phyloP scores from a whole-genome alignment of 2,113 vertebrate species.

The Bubo scandiacus region DNA sequence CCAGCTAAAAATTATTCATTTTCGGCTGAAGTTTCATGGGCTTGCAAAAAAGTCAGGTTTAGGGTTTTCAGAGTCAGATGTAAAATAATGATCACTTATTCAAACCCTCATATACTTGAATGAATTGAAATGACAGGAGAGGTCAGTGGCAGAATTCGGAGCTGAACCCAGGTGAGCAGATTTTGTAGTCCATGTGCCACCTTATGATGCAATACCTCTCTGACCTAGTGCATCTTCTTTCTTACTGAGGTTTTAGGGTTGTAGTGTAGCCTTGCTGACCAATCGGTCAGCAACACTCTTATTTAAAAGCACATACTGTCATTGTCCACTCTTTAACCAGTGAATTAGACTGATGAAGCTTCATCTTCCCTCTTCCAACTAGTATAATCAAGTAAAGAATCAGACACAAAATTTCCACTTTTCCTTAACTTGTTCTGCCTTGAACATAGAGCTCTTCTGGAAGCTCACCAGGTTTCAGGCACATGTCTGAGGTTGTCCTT shows the following conservation, averaged over 20 bases:
- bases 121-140: background rate
- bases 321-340: background rate
- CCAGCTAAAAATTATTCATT: background rate
- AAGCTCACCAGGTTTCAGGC: background rate
- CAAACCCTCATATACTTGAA: background rate
- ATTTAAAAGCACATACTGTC: background rate
- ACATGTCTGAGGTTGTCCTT: background rate
- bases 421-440: background rate
- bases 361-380: background rate
- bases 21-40: background rate
- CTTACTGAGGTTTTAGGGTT: background rate
- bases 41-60: background rate
- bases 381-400: background rate
- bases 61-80: background rate
- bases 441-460: background rate
- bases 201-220: background rate
- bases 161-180: background rate
- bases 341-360: background rate
- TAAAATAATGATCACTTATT: background rate
- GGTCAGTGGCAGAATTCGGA: background rate
- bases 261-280: background rate
- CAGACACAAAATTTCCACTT: background rate
- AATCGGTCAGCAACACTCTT: background rate
- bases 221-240: background rate
- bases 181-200: background rate